phyloP scores from a whole-genome alignment of 2,113 vertebrate genomes.

The Loxodonta africana region DNA sequence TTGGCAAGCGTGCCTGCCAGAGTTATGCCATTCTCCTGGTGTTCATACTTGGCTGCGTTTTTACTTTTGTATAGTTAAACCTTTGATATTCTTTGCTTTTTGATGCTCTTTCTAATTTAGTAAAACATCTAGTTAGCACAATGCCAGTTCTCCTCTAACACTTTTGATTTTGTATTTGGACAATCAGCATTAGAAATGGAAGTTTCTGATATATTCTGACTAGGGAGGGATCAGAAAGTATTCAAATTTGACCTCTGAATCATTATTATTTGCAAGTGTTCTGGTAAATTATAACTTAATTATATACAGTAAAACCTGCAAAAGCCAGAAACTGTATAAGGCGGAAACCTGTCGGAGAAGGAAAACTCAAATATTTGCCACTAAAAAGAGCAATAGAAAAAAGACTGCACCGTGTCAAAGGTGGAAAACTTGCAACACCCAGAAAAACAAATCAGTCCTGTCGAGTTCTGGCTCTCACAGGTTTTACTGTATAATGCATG shows the following conservation, averaged over 20 bases:
- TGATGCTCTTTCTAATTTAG: neutral
- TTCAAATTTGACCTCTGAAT: neutral
- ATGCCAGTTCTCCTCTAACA: neutral
- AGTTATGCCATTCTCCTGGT: neutral
- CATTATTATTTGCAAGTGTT: conserved; percentile 1
- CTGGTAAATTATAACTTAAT: neutral
- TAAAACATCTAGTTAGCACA: neutral
- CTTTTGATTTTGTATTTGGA: neutral
- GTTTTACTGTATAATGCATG: neutral
- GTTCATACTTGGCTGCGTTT: conserved; percentile 11
- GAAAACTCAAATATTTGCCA: neutral
- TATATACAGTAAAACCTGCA: neutral
- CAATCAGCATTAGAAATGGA: neutral
- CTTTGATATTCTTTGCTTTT: neutral
- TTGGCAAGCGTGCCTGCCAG: neutral
- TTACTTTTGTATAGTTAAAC: conserved; percentile 40
- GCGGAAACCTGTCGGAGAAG: neutral
- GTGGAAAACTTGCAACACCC: neutral
- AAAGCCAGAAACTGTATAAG: neutral
- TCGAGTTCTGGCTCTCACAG: neutral
- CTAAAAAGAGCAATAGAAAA: neutral
- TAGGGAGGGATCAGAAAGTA: neutral
- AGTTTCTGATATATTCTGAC: neutral
- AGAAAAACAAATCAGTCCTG: neutral
- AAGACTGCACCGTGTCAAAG: neutral